Evolutionary conservation across 2,888 invertebrate genomes (phyloP), one percentile per base, ranked within the genome.

Genomic region (Piscicola geometra): DNA sequence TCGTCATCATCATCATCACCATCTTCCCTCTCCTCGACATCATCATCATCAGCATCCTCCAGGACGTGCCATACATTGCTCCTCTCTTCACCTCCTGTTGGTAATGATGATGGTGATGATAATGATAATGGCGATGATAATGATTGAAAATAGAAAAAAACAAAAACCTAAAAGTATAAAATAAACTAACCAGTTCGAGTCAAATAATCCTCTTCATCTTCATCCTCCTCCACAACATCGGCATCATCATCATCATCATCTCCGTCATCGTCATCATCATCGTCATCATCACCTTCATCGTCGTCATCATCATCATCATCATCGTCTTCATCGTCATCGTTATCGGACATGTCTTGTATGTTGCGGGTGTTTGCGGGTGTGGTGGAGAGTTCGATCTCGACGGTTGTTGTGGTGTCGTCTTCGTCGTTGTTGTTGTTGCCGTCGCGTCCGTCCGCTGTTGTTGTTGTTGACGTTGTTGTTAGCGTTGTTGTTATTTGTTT

Each of bases 311-410:
- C 64, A 30, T 64, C 64, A 64, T 64, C 64, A 5, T 64, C 64
- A 52, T 71, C 71, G 35, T 68, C 68, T 9, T 68, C 32, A 9
- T 25, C 50, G 41, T 18, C 35, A 18, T 64, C 32, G 64, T 71
- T 30, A n/a, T 32, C 32, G 30, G 56, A 56, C 56, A 33, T 25
- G 30, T 33, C 3, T 67, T 33, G 67, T 35, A 33, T 15, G 35
- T 56, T 18, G 28, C 5, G 56, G 33, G 32, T 35, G 60, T 25
- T 36, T 52, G 70, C 52, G 76, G 76, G 76, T 36, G 78, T 75
- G 30, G 79, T 76, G 74, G 81, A 81, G 3, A 84, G 84, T 75
- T 83, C 47, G 3, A 35, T 32, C 47, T 33, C 36, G 25, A 33
- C 67, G n/a, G 30, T 32, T 9, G 1, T 32, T 1, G 25, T 18